Base-by-base conservation (phyloP, 2,888 invertebrate species). In the Pogonocherus hispidulus region DNA sequence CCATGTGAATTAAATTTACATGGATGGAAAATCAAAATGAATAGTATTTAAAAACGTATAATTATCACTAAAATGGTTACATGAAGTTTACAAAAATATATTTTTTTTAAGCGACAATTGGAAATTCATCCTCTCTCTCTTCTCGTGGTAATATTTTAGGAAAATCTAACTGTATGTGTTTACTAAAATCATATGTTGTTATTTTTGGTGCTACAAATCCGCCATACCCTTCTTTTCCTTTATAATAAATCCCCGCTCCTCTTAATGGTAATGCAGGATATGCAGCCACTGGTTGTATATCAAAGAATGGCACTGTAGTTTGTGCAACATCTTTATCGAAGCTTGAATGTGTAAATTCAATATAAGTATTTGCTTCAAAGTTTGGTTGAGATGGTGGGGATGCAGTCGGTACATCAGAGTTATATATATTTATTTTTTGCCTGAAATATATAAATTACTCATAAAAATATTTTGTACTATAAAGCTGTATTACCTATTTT, bases 261-360 rank as follows among this genome's bases (percentile, higher is more conserved):
- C 91, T 88, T 0, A 93, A 82, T 14, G 94, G 90, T 2, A 91
- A 88, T 0, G 91, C 89, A 0, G 93, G 91, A 69, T 84, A 84
- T 0, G 93, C 90, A 60, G 87, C 84, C 0, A 94, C 90, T 1
- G 91, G 89, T 81, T 94, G 94, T 73, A 90, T 88, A 81, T 95
- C 95, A 11, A 95, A 82, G 82, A 92, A 95, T 0, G 95, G 95
- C 66, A 95, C 90, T 0, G 94, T 94, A 72, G 90, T 92, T 86
- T 95, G 95, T 0, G 92, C 93, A 0, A 91, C 94, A 84, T 95
- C 94, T 14, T 89, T 89, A 19, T 90, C 89, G 59, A 92, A 86
- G 83, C 91, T 92, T 0, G 91, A 89, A 76, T 93, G 88, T 0
- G 89, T 89, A 59, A 81, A 80, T 44, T 78, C 74, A 3, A 80